Base-by-base conservation (phyloP, 2,888 invertebrate genomes). In the Pristionchus exspectatus region DNA sequence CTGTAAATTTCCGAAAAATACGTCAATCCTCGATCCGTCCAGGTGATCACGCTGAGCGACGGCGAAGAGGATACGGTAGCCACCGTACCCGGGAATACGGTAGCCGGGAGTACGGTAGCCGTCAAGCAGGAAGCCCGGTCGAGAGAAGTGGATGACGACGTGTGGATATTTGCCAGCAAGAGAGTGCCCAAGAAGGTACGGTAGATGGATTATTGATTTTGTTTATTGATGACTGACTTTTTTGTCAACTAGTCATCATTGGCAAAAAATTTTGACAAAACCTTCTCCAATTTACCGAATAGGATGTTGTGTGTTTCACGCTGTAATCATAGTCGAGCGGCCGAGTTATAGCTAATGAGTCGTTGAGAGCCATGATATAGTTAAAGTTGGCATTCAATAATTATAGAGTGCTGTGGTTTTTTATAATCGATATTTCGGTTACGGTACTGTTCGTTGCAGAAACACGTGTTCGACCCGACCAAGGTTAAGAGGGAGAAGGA, bases 401-500 rank as follows among this genome's bases (percentile, higher is more conserved):
- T n/a, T n/a, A 50, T 81, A n/a, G 63, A 81, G 7, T 50, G 2
- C 24, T 14, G 16, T 30, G 16, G 18, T 2, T 16, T 9, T 30
- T 7, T 24, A 14, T 50, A 7, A 21, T 33, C 24, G 24, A 33
- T 69, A 27, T 27, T 7, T 69, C 5, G 27, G 10, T 16, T 72
- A 18, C 30, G 72, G 33, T 33, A 72, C 10, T 18, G 5, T 81
- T 7, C 81, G 44, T 81, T 81, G n/a, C 33, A 81, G 81, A 10
- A 9, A 2, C 81, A 50, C 50, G 50, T 27, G 18, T 81, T 81
- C 81, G 81, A 81, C n/a, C 81, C 50, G 81, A 81, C 14, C 50
- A 81, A 54, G n/a, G 81, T 81, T 54, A 81, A 81, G 81, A 81
- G 54, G 81, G 81, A 81, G 81, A 81, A 81, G 50, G 77, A 77